A percentile compares a stretch with the other conserved stretches of the same genome.
These are phyloP conservation scores for Amazona vittata DNA, from an alignment of 2,113 vertebrate species.

Conservation along the genomic window DNA sequence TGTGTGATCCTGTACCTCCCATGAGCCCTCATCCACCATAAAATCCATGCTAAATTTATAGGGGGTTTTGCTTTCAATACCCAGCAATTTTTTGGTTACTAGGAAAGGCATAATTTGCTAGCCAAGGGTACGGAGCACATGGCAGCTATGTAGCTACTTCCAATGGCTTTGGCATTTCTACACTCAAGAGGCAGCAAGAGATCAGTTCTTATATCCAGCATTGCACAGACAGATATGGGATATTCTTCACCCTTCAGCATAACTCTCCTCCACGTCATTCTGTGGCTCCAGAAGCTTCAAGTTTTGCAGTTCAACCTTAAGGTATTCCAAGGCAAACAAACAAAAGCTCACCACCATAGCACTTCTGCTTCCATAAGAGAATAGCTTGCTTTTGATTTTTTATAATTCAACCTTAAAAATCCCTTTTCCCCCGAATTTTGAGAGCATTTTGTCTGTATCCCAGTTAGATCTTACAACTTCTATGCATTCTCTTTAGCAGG, in stretches of 20 bases:
- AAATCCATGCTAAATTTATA: neutral
- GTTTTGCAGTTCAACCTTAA: neutral
- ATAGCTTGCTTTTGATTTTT: neutral
- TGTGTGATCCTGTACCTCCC: neutral
- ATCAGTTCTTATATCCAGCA: neutral
- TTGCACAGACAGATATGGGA: rapidly evolving
- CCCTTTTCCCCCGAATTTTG: neutral
- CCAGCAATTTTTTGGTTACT: neutral
- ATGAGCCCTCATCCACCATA: neutral
- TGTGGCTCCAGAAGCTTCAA: neutral
- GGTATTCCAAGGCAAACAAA: neutral
- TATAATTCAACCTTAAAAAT: neutral
- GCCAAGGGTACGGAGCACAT: neutral
- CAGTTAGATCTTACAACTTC: neutral
- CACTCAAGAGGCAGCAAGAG: neutral
- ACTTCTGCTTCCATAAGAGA: neutral
- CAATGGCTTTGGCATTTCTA: neutral
- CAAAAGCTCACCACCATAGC: neutral
- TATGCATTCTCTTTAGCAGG: neutral
- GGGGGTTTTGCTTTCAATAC: neutral
- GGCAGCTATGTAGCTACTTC: neutral
- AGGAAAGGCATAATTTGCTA: neutral
- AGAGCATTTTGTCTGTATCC: neutral
- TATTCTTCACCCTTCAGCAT: neutral
- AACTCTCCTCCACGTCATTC: neutral